A percentile compares a stretch with the other conserved stretches of the same genome.
phyloP scores from a whole-genome alignment of 1,140 invertebrate genomes.

The Colletes gigas region DNA sequence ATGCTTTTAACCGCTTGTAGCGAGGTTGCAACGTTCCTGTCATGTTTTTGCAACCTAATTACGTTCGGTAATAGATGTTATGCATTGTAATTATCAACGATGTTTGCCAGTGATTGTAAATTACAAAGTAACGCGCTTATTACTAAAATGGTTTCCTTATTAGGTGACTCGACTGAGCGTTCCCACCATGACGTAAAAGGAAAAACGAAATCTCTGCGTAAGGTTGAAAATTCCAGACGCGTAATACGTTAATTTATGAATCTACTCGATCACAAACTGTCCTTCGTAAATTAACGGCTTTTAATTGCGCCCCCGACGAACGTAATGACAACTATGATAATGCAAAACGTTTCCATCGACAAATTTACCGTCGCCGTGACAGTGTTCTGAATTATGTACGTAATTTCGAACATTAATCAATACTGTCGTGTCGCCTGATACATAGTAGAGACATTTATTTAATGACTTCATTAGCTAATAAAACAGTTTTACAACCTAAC shows the following conservation, averaged over 20 bases:
- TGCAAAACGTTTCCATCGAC: too few species aligned
- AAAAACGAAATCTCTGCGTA: neutral
- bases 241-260: conserved; percentile 10
- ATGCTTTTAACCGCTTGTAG: conserved; percentile 1
- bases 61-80: conserved; percentile 26
- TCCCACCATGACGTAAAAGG: neutral
- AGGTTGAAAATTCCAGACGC: neutral
- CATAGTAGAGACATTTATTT: too few species aligned
- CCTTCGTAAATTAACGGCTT: neutral
- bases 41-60: conserved; percentile 35
- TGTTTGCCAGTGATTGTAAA: conserved; percentile 10
- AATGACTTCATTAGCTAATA: too few species aligned
- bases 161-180: conserved; percentile 1
- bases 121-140: conserved; percentile 1
- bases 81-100: conserved; percentile 35
- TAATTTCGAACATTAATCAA: too few species aligned
- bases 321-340: neutral
- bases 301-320: conserved; percentile 18
- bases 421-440: too few species aligned
- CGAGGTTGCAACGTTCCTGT: conserved; percentile 12
- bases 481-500: too few species aligned
- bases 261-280: neutral
- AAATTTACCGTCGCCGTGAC: too few species aligned
- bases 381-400: too few species aligned
- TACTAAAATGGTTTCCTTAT: conserved; percentile 30